These are phyloP conservation scores for Plagodis dolabraria DNA, from an alignment of 2,888 invertebrate species.

Conservation along the genomic window DNA sequence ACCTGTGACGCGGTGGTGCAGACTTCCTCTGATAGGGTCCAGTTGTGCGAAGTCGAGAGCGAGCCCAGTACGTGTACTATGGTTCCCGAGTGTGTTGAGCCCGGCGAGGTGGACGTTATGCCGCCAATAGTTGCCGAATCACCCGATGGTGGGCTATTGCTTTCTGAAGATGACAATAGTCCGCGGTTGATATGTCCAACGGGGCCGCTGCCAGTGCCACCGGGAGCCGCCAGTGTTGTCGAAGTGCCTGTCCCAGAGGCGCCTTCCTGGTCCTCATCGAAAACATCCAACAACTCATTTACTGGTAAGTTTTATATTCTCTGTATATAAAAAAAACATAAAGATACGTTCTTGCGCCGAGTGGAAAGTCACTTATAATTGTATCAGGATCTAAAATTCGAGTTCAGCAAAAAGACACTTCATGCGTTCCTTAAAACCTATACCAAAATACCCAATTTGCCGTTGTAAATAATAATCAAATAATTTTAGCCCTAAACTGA, in stretches of 20 bases:
- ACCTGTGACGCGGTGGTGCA: slow-evolving; percentile 40
- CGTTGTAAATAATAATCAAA: too few relatives aligned
- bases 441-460: too few relatives aligned
- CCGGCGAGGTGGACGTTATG: slow-evolving; percentile 10
- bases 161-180: slow-evolving; percentile 22
- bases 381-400: too few relatives aligned
- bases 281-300: slow-evolving; percentile 38
- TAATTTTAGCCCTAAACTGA: too few relatives aligned
- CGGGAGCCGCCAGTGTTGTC: slow-evolving; percentile 54
- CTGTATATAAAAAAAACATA: background rate
- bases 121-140: background rate
- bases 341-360: too few relatives aligned
- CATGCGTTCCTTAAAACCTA: too few relatives aligned
- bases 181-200: slow-evolving; percentile 31
- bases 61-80: slow-evolving; percentile 12
- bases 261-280: slow-evolving; percentile 41
- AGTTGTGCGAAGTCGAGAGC: background rate
- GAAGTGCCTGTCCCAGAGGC: slow-evolving; percentile 43
- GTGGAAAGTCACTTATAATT: too few relatives aligned
- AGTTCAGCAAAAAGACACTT: too few relatives aligned
- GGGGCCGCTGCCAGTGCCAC: slow-evolving; percentile 68
- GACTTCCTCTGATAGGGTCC: slow-evolving; percentile 4
- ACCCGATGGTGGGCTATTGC: slow-evolving; percentile 11
- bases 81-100: slow-evolving; percentile 7
- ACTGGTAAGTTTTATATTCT: slow-evolving; percentile 41